These are phyloP conservation scores for Choloepus hoffmanni DNA, from an alignment of 2,113 vertebrate species.

Conservation along the genomic window DNA sequence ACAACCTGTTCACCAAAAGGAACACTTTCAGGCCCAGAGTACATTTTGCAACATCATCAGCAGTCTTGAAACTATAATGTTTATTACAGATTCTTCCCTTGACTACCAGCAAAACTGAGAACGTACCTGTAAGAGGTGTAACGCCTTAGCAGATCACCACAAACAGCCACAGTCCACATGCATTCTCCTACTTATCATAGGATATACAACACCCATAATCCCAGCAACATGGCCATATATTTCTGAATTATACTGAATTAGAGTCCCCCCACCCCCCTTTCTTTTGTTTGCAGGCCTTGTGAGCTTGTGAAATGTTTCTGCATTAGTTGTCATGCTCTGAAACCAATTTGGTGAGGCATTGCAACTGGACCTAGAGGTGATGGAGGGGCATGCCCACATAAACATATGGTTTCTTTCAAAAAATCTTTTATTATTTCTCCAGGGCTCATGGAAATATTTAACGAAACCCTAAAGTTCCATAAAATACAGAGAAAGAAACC, in stretches of 20 bases:
- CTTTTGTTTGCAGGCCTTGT: background rate
- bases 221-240: background rate
- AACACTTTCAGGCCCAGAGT: background rate
- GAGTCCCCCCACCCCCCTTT: background rate
- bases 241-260: background rate
- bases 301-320: background rate
- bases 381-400: background rate
- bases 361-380: background rate
- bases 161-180: background rate
- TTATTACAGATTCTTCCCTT: background rate
- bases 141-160: background rate
- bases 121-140: background rate
- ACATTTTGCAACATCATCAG: background rate
- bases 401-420: slow-evolving; percentile 46
- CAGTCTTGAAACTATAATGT: background rate
- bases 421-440: slow-evolving; percentile 27
- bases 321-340: background rate
- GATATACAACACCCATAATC: background rate
- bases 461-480: slow-evolving; percentile 43
- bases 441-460: slow-evolving; percentile 15
- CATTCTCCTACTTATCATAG: background rate
- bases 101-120: background rate
- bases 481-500: slow-evolving; percentile 47
- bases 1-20: background rate
- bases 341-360: background rate